Evolutionary conservation across 2,113 vertebrate species (phyloP).

Genomic region (Zapus hudsonius): DNA sequence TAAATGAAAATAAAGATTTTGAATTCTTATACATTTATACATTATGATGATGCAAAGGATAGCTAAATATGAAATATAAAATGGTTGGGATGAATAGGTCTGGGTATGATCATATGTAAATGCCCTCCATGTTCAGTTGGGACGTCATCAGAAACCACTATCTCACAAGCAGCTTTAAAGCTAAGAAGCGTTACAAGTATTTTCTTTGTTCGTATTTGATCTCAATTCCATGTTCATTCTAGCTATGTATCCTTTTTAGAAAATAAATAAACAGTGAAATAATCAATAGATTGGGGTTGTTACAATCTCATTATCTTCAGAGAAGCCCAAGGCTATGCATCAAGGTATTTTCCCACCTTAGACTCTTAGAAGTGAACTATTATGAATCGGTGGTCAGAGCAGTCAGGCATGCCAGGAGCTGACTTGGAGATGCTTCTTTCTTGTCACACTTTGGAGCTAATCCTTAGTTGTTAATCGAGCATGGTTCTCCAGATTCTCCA

Average conservation of each 20-base stretch:
- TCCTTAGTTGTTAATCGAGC: neutral
- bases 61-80: neutral
- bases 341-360: neutral
- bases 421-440: neutral
- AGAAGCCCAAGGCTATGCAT: neutral
- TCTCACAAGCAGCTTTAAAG: neutral
- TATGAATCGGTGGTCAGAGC: neutral
- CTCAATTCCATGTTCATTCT: neutral
- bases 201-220: neutral
- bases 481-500: neutral
- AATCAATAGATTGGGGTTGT: neutral
- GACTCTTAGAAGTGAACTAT: neutral
- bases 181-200: neutral
- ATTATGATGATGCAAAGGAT: neutral
- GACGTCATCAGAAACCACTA: neutral
- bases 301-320: neutral
- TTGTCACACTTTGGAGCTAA: neutral
- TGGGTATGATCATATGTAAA: neutral
- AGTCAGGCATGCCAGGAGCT: neutral
- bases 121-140: neutral
- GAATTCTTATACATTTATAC: neutral
- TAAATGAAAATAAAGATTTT: constrained; percentile 22
- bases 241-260: neutral
- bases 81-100: neutral
- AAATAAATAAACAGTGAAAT: constrained; percentile 26